phyloP scores from a whole-genome alignment of 1,140 invertebrate species.

The Leucophenga varia region DNA sequence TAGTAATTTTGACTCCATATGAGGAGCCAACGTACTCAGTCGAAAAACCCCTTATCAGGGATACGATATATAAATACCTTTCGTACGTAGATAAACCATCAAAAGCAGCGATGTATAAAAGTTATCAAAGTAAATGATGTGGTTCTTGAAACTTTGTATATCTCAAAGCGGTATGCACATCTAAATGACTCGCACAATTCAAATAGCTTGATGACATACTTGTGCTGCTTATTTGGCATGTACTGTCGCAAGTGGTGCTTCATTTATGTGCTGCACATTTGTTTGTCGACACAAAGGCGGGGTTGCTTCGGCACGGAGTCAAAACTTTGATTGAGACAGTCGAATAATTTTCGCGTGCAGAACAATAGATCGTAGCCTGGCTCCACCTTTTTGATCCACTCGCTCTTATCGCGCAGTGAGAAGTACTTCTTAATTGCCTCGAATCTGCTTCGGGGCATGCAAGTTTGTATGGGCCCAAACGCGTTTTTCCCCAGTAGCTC shows the following conservation, averaged over 20 bases:
- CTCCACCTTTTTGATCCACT: constrained; percentile 11
- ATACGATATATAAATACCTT: not conserved
- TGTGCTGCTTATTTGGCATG: constrained; percentile 23
- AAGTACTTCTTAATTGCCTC: constrained; percentile 15
- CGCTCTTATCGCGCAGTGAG: constrained; percentile 16
- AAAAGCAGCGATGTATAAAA: not conserved
- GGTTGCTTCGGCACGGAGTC: constrained; percentile 7
- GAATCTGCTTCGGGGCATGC: constrained; percentile 11
- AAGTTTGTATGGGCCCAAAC: constrained; percentile 10
- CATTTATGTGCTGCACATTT: constrained; percentile 12
- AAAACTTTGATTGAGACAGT: constrained; percentile 12
- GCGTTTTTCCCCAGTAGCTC: constrained; percentile 18
- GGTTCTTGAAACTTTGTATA: constrained; percentile 8
- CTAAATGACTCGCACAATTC: constrained; percentile 13
- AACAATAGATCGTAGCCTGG: constrained; percentile 7
- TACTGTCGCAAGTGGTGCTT: constrained; percentile 9
- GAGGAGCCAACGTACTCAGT: not conserved
- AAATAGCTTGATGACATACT: constrained; percentile 18
- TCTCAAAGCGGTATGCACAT: constrained; percentile 11
- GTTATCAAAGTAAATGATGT: not conserved
- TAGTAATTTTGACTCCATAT: not conserved
- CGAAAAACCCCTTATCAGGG: constrained; percentile 3
- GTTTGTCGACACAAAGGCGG: constrained; percentile 10
- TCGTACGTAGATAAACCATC: not conserved
- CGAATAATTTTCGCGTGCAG: constrained; percentile 12